Base-by-base conservation (phyloP, 2,113 vertebrate genomes). In the Ictalurus punctatus region DNA sequence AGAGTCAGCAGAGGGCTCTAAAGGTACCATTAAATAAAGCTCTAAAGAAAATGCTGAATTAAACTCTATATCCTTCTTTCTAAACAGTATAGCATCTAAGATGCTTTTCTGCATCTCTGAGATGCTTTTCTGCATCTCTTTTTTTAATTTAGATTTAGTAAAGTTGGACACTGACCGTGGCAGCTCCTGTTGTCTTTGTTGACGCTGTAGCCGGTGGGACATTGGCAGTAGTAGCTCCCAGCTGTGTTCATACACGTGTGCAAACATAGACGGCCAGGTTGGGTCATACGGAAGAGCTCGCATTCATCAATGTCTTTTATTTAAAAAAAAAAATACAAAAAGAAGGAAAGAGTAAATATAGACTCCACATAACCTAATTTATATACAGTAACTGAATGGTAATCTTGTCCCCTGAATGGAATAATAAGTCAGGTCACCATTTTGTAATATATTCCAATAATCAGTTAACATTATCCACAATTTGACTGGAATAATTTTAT, bases 291-390 rank as follows among this genome's bases (percentile, higher is more conserved):
- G 87, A 96, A 97, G 34, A 97, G 90, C 40, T 91, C 94, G 52
- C 97, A 98, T 92, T 98, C 96, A 0, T 98, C 96, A 40, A 98
- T 91, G 0, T 97, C 97, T 98, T 90, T 21, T 86, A 1, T n/a
- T n/a, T 21, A 89, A 9, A 67, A 86, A 93, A 34, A 65, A 54
- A 79, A 58, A 85, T 3, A 4, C 0, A 44, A 48, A 48, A 88
- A 9, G 63, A 86, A 93, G 27, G 65, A 56, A 79, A 67, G 83
- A 48, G 44, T 56, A 21, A 52, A 4, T 40, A 13, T 61, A n/a
- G 12, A 71, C 71, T 69, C 23, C 63, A 40, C 52, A 5, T 40
- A 65, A 52, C 13, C 14, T 67, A 17, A 48, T 76, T 13, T 56
- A 30, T 1, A 7, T 25, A 19, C 2, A n/a, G 27, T 48, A 27